phyloP scores from a whole-genome alignment of 2,888 invertebrate genomes.

The Cybosia mesomella region DNA sequence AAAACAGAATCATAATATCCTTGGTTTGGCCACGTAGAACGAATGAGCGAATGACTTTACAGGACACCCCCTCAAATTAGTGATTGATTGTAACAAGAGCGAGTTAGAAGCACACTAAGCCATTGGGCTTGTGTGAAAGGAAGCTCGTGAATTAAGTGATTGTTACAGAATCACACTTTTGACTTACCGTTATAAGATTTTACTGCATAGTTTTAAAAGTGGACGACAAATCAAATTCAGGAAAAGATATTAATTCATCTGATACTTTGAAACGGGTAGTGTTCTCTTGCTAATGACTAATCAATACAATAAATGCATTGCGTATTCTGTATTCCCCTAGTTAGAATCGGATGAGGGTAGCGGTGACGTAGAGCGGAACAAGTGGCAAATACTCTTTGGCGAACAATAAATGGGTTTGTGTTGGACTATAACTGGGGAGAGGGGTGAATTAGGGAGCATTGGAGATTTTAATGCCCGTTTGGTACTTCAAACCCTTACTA shows the following conservation, averaged over 20 bases:
- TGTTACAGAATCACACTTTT: no score
- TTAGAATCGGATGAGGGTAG: conserved; percentile 54
- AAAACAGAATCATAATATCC: no score
- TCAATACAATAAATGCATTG: conserved; percentile 32
- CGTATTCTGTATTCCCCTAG: conserved; percentile 35
- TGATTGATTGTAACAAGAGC: no score
- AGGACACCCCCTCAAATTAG: no score
- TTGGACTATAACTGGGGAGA: conserved; percentile 42
- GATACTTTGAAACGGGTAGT: not conserved
- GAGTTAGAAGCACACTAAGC: no score
- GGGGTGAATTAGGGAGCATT: conserved; percentile 31
- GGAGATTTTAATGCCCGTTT: conserved; percentile 31
- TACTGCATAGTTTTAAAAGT: not conserved
- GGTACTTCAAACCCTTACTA: conserved; percentile 13
- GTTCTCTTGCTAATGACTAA: conserved; percentile 4
- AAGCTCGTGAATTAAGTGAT: no score
- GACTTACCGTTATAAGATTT: no score
- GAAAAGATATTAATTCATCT: not conserved
- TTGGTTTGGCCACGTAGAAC: no score
- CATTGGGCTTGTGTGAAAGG: no score
- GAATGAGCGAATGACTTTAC: no score
- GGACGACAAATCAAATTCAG: not conserved
- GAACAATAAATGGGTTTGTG: conserved; percentile 61
- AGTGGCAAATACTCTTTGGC: conserved; percentile 68
- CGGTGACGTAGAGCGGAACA: conserved; percentile 65